Percentiles rank a stretch among this genome's conserved stretches.
Evolutionary conservation across 2,113 vertebrate species (phyloP).

Genomic region (Pristiophorus japonicus): DNA sequence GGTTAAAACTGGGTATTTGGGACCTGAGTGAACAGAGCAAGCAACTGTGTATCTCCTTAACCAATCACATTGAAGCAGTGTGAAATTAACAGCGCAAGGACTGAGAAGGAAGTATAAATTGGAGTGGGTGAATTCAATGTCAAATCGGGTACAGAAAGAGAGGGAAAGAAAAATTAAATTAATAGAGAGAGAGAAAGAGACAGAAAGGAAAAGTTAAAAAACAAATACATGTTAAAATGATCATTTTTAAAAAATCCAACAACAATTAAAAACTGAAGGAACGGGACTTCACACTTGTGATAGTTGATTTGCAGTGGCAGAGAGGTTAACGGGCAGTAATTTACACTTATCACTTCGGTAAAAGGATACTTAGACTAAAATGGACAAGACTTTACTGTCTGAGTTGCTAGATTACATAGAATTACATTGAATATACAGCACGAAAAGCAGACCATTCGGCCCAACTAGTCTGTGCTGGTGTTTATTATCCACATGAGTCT

Average conservation of each 20-base stretch:
- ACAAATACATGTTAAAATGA: neutral
- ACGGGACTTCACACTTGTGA: neutral
- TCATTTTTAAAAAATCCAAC: neutral
- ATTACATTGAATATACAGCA: neutral
- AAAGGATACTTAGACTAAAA: neutral
- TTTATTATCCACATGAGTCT: too few relatives aligned
- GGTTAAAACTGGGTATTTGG: neutral
- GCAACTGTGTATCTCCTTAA: neutral
- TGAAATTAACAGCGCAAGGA: neutral
- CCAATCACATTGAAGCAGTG: neutral
- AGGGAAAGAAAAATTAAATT: neutral
- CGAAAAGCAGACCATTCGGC: too few relatives aligned
- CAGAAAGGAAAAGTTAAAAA: neutral
- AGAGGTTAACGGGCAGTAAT: neutral
- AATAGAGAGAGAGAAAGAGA: neutral
- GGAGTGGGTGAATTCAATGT: neutral
- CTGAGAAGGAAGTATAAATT: neutral
- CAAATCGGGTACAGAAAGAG: neutral
- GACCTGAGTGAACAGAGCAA: neutral
- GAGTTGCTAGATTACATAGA: too few relatives aligned
- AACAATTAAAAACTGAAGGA: neutral
- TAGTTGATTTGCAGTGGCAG: neutral
- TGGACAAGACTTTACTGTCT: neutral
- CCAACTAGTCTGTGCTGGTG: too few relatives aligned
- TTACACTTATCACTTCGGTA: neutral